A percentile compares a stretch with the other conserved stretches of the same genome.
phyloP scores from a whole-genome alignment of 2,113 vertebrate genomes.

The Pachypanchax playfairii region DNA sequence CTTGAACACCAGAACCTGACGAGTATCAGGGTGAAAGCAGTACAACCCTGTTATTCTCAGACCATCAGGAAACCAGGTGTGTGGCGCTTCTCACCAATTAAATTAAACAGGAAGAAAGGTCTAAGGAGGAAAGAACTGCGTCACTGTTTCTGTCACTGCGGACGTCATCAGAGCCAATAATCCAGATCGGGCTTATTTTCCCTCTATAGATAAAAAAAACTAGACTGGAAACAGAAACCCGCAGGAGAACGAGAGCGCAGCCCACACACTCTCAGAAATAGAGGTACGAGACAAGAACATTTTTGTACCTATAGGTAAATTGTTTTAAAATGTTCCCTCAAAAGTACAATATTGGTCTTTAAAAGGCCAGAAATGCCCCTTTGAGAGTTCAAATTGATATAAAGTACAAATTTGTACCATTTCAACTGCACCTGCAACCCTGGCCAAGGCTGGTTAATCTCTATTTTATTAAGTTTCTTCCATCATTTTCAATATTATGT shows the following conservation, averaged over 20 bases:
- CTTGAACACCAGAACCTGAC: not conserved
- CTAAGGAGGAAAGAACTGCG: slow-evolving; percentile 31
- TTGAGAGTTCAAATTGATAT: too few species aligned
- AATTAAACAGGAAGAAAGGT: slow-evolving; percentile 32
- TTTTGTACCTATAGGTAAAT: too few species aligned
- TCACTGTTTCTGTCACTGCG: not conserved
- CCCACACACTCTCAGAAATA: not conserved
- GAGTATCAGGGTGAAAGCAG: not conserved
- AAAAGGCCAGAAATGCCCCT: too few species aligned
- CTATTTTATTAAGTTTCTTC: too few species aligned
- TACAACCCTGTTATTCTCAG: slow-evolving; percentile 14
- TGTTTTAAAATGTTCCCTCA: too few species aligned
- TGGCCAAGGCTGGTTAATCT: too few species aligned
- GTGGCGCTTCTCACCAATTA: slow-evolving; percentile 5
- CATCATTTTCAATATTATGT: too few species aligned
- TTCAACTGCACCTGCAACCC: too few species aligned
- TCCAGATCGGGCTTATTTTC: slow-evolving; percentile 17
- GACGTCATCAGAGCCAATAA: slow-evolving; percentile 35
- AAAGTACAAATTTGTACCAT: too few species aligned
- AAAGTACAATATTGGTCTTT: too few species aligned
- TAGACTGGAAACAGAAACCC: slow-evolving; percentile 7
- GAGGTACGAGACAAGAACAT: too few species aligned
- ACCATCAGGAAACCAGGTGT: not conserved
- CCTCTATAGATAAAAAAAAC: slow-evolving; percentile 9
- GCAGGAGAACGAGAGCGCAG: not conserved